Evolutionary conservation across 2,113 vertebrate genomes (phyloP).

Genomic region (Dipodomys merriami): DNA sequence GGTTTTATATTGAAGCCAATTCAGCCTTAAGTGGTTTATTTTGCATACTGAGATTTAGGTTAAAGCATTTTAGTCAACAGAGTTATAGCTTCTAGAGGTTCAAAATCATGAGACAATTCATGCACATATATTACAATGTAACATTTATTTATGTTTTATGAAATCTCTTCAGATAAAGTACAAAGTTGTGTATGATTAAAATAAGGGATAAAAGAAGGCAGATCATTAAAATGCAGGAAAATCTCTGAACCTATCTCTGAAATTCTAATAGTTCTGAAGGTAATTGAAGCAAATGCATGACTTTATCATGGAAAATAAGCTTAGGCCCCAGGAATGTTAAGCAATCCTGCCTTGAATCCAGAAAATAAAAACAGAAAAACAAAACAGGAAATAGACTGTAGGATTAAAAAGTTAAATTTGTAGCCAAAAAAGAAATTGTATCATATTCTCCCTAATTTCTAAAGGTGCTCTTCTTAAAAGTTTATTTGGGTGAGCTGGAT

Average conservation of each 20-base stretch:
- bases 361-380: background rate
- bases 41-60: constrained; percentile 40
- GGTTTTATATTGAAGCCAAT: constrained; percentile 45
- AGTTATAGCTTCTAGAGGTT: constrained; percentile 54
- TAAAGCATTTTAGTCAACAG: constrained; percentile 52
- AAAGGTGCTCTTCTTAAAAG: background rate
- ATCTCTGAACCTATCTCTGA: constrained; percentile 29
- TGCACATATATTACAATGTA: constrained; percentile 30
- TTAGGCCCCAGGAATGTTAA: constrained; percentile 47
- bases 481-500: background rate
- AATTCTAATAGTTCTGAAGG: constrained; percentile 50
- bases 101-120: constrained; percentile 19
- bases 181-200: background rate
- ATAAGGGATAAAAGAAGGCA: background rate
- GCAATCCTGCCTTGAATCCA: constrained; percentile 6
- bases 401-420: constrained; percentile 7
- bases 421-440: background rate
- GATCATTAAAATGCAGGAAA: background rate
- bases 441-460: background rate
- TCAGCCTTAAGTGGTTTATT: constrained; percentile 35
- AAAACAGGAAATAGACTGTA: background rate
- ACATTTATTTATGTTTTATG: constrained; percentile 58
- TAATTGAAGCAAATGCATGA: constrained; percentile 41
- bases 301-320: constrained; percentile 47
- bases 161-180: constrained; percentile 54